These are phyloP conservation scores for Xenopus petersii DNA, from an alignment of 2,797 vertebrate species.

Conservation along the genomic window DNA sequence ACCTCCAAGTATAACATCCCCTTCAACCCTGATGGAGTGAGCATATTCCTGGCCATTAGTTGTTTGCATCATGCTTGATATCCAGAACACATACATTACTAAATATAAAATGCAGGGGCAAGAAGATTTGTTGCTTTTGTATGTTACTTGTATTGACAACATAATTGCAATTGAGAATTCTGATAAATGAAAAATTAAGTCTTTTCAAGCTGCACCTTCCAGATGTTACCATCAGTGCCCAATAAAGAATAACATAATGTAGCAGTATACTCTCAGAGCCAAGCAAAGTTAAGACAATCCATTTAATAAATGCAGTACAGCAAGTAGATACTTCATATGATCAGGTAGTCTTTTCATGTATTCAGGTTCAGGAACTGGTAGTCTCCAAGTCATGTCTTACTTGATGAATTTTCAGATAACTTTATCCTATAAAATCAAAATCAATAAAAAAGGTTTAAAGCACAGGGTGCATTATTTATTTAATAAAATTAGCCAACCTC, in stretches of 20 bases:
- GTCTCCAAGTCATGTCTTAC: slow-evolving; percentile 60
- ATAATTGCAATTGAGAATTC: slow-evolving; percentile 52
- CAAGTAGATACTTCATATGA: slow-evolving; percentile 44
- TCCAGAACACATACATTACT: slow-evolving; percentile 78
- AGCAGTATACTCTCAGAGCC: slow-evolving; percentile 56
- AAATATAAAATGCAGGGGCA: slow-evolving; percentile 75
- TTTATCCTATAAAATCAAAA: slow-evolving; percentile 59
- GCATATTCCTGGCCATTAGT: slow-evolving; percentile 88
- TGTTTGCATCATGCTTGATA: slow-evolving; percentile 77
- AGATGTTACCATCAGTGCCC: slow-evolving; percentile 69
- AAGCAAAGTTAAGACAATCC: slow-evolving; percentile 9
- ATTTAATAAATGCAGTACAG: slow-evolving; percentile 54
- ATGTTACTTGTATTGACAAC: slow-evolving; percentile 64
- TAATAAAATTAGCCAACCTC: no score
- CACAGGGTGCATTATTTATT: no score
- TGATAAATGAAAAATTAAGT: slow-evolving; percentile 61
- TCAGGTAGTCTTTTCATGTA: not conserved
- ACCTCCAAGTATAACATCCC: slow-evolving; percentile 92
- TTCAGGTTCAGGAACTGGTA: slow-evolving; percentile 40
- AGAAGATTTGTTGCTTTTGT: slow-evolving; percentile 67
- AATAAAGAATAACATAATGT: slow-evolving; percentile 59
- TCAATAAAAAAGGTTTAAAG: slow-evolving; percentile 20
- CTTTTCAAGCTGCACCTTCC: slow-evolving; percentile 62
- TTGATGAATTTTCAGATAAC: slow-evolving; percentile 54
- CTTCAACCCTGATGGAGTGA: slow-evolving; percentile 94